A percentile compares a stretch with the other conserved stretches of the same genome.
Conservation (phyloP, 2,797 vertebrate species). For the Acestrorhynchus altus region DNA sequence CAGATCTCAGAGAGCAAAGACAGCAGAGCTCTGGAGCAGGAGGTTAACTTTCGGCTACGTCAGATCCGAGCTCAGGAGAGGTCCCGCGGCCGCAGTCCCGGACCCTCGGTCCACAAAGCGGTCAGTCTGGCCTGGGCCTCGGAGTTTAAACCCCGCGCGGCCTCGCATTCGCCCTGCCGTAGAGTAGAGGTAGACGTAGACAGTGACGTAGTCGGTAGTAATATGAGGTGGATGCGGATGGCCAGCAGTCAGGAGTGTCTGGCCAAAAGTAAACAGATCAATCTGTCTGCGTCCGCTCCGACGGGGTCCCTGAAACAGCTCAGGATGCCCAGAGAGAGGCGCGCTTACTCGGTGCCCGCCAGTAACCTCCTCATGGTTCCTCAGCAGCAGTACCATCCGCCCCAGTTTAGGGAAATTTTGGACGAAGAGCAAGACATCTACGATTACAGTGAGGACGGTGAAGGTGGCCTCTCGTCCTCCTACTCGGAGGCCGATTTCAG, state of each 20-base stretch:
- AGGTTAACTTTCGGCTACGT: constrained; percentile 69
- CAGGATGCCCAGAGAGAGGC: background rate
- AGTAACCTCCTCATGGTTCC: background rate
- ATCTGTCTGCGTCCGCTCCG: constrained; percentile 58
- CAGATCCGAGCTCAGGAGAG: constrained; percentile 55
- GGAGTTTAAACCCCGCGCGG: background rate
- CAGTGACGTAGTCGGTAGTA: constrained; percentile 14
- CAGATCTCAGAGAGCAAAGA: constrained; percentile 50
- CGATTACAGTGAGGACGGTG: background rate
- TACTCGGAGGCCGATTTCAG: background rate
- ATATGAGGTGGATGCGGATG: background rate
- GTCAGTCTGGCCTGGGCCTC: constrained; percentile 61
- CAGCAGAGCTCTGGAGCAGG: constrained; percentile 55
- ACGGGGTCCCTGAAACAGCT: background rate
- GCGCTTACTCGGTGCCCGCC: background rate
- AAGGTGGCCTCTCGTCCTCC: constrained; percentile 31
- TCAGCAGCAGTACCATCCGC: background rate
- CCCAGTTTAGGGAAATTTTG: background rate
- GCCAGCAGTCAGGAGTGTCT: constrained; percentile 40
- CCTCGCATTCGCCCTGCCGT: constrained; percentile 61
- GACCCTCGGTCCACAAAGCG: constrained; percentile 50
- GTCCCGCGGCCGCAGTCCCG: constrained; percentile 46
- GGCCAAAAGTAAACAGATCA: accelerated
- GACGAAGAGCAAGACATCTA: background rate
- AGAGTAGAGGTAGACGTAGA: constrained; percentile 68